A percentile compares a stretch with the other conserved stretches of the same genome.
phyloP scores from a whole-genome alignment of 2,888 invertebrate species.

The Aphidius colemani region DNA sequence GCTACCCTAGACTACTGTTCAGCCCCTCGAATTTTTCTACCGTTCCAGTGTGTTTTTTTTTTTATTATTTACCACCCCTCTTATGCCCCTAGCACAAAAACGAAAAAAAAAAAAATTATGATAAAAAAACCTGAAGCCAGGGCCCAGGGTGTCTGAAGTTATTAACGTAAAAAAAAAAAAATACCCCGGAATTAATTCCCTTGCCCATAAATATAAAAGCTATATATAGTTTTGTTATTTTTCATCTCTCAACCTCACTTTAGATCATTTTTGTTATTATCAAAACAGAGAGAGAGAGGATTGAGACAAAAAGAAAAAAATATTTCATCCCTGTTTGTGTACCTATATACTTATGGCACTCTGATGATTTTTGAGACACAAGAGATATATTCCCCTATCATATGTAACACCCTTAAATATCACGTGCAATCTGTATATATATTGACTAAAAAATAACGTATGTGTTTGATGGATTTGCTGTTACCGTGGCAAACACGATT shows the following conservation, averaged over 20 bases:
- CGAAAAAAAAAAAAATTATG: too few species aligned
- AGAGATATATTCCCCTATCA: conserved; percentile 27
- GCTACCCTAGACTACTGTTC: too few species aligned
- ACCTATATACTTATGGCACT: conserved; percentile 4
- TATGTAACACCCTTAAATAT: conserved; percentile 12
- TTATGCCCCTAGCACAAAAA: neutral
- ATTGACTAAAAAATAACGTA: conserved; percentile 18
- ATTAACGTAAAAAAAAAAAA: conserved; percentile 34
- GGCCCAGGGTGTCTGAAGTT: conserved; percentile 18
- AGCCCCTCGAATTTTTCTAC: conserved; percentile 10
- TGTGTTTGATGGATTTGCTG: conserved; percentile 23
- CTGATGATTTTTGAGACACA: neutral
- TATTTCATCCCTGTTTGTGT: conserved; percentile 10
- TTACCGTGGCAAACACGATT: conserved; percentile 47
- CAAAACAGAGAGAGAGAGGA: conserved; percentile 19
- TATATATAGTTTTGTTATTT: conserved; percentile 16
- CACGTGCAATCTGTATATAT: conserved; percentile 1
- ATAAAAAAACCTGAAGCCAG: conserved; percentile 24
- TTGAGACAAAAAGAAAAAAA: neutral
- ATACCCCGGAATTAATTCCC: conserved; percentile 47
- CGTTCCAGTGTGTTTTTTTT: neutral
- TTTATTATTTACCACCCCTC: neutral
- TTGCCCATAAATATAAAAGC: conserved; percentile 51
- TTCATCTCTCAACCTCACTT: conserved; percentile 20
- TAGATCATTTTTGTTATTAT: conserved; percentile 4